These are phyloP conservation scores for Dermochelys coriacea DNA, from an alignment of 2,797 vertebrate genomes.

Conservation along the genomic window DNA sequence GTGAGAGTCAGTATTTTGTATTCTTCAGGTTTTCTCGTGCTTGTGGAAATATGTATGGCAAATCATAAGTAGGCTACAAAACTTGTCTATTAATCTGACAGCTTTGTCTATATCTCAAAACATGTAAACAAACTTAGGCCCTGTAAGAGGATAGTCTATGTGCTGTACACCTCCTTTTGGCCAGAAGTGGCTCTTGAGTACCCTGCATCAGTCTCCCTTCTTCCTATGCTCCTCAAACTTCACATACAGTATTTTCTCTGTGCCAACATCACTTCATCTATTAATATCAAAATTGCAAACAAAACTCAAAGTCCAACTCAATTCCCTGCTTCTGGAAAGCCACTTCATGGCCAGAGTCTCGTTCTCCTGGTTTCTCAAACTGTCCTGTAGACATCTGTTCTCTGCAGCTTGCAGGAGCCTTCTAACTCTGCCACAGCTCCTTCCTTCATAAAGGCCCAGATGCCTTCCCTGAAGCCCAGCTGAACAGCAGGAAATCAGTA, in stretches of 20 bases:
- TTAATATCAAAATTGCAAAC: not conserved
- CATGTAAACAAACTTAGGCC: not conserved
- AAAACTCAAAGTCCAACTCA: not conserved
- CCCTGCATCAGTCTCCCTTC: not conserved
- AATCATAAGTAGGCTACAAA: not conserved
- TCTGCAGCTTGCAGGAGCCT: not conserved
- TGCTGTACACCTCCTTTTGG: not conserved
- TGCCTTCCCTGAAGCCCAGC: not conserved
- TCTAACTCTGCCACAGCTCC: not conserved
- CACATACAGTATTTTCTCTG: not conserved
- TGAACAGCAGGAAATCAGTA: not conserved
- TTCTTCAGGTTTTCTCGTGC: not conserved
- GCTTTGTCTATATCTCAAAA: not conserved
- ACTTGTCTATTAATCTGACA: not conserved
- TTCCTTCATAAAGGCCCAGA: not conserved
- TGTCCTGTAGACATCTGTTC: not conserved
- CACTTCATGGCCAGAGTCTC: not conserved
- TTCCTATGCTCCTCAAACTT: not conserved
- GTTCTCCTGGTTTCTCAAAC: not conserved
- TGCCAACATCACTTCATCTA: not conserved
- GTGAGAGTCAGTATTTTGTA: not conserved
- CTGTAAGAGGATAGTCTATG: not conserved
- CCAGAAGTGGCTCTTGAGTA: not conserved
- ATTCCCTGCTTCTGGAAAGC: not conserved
- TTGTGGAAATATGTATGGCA: not conserved